Evolutionary conservation across 2,888 invertebrate species (phyloP).

Genomic region (Marasmarcha lunaedactyla): DNA sequence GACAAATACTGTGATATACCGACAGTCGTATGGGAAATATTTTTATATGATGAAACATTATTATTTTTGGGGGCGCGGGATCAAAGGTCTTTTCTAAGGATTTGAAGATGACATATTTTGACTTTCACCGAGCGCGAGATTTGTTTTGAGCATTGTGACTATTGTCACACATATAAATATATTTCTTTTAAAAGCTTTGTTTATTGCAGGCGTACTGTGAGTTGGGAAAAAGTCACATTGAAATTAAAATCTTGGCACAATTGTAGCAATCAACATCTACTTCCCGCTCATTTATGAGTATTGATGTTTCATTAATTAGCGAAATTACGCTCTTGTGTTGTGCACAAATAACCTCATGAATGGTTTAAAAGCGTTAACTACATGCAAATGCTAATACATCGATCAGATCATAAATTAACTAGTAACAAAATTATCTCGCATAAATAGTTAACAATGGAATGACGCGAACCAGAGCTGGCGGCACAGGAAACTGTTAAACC

Average conservation of each 20-base stretch:
- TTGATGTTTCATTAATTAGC: too few relatives aligned
- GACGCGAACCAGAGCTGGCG: slow-evolving; percentile 36
- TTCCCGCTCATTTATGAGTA: too few relatives aligned
- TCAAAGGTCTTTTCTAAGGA: slow-evolving; percentile 57
- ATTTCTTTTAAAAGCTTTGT: background rate
- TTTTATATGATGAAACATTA: slow-evolving; percentile 72
- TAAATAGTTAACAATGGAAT: slow-evolving; percentile 35
- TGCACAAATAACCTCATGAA: too few relatives aligned
- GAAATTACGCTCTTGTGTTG: too few relatives aligned
- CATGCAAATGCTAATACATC: too few relatives aligned
- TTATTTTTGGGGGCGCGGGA: slow-evolving; percentile 66
- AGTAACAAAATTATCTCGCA: background rate
- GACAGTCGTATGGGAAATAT: slow-evolving; percentile 69
- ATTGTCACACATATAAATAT: slow-evolving; percentile 7
- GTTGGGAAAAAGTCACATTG: too few relatives aligned
- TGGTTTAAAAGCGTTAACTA: too few relatives aligned
- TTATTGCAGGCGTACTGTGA: too few relatives aligned
- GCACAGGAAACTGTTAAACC: slow-evolving; percentile 59
- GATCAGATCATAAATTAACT: too few relatives aligned
- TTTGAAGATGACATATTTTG: slow-evolving; percentile 26
- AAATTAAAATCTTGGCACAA: too few relatives aligned
- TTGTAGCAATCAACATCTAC: too few relatives aligned
- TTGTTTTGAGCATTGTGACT: slow-evolving; percentile 18
- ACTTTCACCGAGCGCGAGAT: slow-evolving; percentile 25
- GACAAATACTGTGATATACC: slow-evolving; percentile 70